These are phyloP conservation scores for Chrysomela aeneicollis DNA, from an alignment of 2,888 invertebrate genomes.

Conservation along the genomic window DNA sequence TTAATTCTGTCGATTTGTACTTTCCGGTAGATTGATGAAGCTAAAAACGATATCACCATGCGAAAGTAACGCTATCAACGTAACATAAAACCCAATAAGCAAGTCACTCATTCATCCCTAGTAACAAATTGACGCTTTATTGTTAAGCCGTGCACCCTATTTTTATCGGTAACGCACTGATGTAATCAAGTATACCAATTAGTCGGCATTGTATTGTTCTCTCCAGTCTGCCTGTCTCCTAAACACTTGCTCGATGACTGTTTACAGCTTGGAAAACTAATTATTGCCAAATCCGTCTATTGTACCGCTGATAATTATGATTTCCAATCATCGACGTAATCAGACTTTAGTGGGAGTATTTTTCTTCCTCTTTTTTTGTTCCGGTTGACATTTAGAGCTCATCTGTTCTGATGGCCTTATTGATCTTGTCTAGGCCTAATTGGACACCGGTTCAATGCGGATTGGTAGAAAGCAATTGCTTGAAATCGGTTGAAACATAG, in stretches of 20 bases:
- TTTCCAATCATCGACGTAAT: background rate
- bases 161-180: conserved; percentile 38
- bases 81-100: conserved; percentile 12
- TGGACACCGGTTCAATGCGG: background rate
- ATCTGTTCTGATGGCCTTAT: background rate
- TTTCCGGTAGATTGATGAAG: background rate
- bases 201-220: conserved; percentile 42
- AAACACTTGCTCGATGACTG: conserved; percentile 40
- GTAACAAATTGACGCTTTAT: conserved; percentile 41
- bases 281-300: conserved; percentile 25
- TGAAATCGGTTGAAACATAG: too few relatives aligned
- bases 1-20: too few relatives aligned
- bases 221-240: conserved; percentile 33
- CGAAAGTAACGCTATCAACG: conserved; percentile 9
- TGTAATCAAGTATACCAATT: conserved; percentile 45
- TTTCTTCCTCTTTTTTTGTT: background rate
- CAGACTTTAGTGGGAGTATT: background rate
- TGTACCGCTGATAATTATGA: conserved; percentile 11
- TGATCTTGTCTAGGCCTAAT: background rate
- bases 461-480: too few relatives aligned
- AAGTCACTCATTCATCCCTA: conserved; percentile 36
- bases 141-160: conserved; percentile 35
- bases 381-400: background rate
- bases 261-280: conserved; percentile 28
- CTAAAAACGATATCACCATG: background rate